Base-by-base conservation (phyloP, 1,140 invertebrate genomes). In the Carcinoscorpius rotundicauda region DNA sequence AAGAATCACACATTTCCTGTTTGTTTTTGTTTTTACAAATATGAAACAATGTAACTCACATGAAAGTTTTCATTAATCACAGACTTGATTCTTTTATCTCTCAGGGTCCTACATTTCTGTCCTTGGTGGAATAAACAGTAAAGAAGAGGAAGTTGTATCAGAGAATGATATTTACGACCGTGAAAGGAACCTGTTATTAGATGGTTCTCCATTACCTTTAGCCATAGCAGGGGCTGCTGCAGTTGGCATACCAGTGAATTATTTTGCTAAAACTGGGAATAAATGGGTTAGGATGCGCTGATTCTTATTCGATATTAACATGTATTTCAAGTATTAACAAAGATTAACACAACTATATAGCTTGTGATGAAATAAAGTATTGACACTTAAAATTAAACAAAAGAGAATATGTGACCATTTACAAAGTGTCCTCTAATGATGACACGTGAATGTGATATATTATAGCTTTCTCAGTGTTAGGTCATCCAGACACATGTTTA, bases 161-260 rank as follows among this genome's bases (percentile, higher is more conserved):
- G 65, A 66, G 29, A 66, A 63, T 10, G 65, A 66, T 49, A 55
- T 8, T 51, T 66, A 66, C 52, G 60, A 63, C 50, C 52, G 62
- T n/a, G 65, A 66, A 51, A 66, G 51, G 9, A 62, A 66, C 49
- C 63, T 50, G 52, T 66, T 59, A n/a, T 6, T 55, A 29, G 65
- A 66, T 51, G 65, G 65, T 9, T 61, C 65, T 8, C 50, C 65
- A 4, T 50, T 66, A 4, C 65, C 65, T 0, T 51, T 29, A 9
- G 61, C 65, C 11, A 29, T 66, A 4, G 63, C 65, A 5, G 65
- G 65, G 48, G 51, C 65, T 11, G 61, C 65, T 51, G 65, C 65
- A 3, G 51, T 62, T 8, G 61, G 61, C 10, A 49, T 66, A 11
- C 61, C 65, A 3, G 63, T 66, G 11, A 62, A 66, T 48, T 66